Base-by-base conservation (phyloP, 2,888 invertebrate species). In the Torymus aiolomorphi region DNA sequence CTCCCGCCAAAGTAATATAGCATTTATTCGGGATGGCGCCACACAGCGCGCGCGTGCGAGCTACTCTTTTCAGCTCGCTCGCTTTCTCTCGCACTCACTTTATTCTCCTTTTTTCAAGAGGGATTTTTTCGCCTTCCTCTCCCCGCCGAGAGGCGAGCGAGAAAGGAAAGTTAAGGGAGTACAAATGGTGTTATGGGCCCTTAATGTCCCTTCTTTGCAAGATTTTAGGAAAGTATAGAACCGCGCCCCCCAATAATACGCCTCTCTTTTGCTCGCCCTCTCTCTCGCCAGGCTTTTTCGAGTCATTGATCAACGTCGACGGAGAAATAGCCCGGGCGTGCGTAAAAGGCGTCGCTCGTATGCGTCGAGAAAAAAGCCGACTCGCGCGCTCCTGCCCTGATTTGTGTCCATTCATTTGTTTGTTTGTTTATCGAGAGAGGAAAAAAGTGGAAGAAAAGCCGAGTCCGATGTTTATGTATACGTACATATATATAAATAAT, bases 151-250 rank as follows among this genome's bases (percentile, higher is more conserved):
- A 12, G 16, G 4, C 16, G 42, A 49, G 11, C 31, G 20, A 31
- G 10, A 57, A 31, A 57, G 73, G 54, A 78, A 81, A 78, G 75
- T 81, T 67, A 71, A 75, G 80, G 52, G 59, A 73, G 73, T 80
- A 80, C 76, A 79, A 81, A 81, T 81, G 77, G 76, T 75, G 72
- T 78, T 78, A 81, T 67, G 59, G 76, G 63, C 59, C 70, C 69
- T 76, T 73, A 67, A 78, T 76, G 65, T 51, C 51, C 52, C 51
- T 80, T 78, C 62, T 80, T 80, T 78, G 66, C 77, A 63, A 80
- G 73, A 78, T 80, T 80, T 74, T 78, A 71, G 71, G 74, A 69
- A 74, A 77, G 65, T 75, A 63, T 31, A 31, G 31, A 66, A 72
- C 65, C 62, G 62, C 65, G n/a, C 69, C 54, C 65, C 72, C 63